A percentile compares a stretch with the other conserved stretches of the same genome.
phyloP scores from a whole-genome alignment of 2,888 invertebrate genomes.

The Marronus borbonicus region DNA sequence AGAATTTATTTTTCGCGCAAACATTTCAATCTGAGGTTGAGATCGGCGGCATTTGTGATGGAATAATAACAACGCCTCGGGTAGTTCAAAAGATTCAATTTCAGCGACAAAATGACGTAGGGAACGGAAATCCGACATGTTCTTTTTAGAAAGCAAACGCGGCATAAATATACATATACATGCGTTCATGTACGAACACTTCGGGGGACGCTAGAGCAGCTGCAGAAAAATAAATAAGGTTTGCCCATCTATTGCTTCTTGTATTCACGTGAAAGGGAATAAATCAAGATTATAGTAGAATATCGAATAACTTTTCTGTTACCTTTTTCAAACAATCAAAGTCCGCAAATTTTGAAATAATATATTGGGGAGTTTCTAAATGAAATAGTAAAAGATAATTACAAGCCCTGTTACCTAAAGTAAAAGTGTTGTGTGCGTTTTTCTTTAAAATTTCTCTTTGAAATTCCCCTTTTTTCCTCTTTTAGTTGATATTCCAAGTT shows the following conservation, averaged over 20 bases:
- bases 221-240: background rate
- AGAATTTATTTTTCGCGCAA: constrained; percentile 24
- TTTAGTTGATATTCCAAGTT: no score
- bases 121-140: constrained; percentile 10
- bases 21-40: constrained; percentile 38
- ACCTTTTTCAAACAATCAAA: no score
- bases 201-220: background rate
- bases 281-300: no score
- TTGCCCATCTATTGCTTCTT: background rate
- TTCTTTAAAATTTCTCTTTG: no score
- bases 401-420: no score
- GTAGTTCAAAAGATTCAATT: constrained; percentile 40
- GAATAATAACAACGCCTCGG: constrained; percentile 41
- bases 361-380: no score
- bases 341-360: no score
- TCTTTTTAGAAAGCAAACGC: constrained; percentile 20
- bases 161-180: background rate
- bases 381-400: no score
- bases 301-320: no score
- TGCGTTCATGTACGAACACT: constrained; percentile 9
- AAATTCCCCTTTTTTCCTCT: no score
- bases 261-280: no score
- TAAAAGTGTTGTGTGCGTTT: no score
- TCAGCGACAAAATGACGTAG: constrained; percentile 15
- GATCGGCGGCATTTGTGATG: constrained; percentile 21